Base-by-base conservation (phyloP, 1,140 invertebrate species). In the Papilio polyxenes region DNA sequence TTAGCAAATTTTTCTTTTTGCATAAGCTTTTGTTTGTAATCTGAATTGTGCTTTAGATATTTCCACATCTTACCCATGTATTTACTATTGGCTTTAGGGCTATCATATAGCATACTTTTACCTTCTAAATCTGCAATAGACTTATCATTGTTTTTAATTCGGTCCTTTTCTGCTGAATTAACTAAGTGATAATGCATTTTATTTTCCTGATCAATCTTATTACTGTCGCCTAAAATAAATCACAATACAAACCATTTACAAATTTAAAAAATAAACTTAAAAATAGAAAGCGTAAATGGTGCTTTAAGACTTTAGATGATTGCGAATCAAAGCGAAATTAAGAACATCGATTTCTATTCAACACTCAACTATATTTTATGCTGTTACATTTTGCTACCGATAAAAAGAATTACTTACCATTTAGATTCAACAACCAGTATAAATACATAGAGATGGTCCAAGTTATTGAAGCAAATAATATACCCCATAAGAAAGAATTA, bases 401-500 rank as follows among this genome's bases (percentile, higher is more conserved):
- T 17, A 80, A 40, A 4, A 6, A 51, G 75, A 40, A 81, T 6
- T 53, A 91, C 91, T 93, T 87, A 93, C 91, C 90, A 83, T 86
- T 92, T 82, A 90, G 85, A 75, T 91, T 94, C 17, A 94, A 81
- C 44, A 93, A 83, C 93, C 93, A 95, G 83, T 94, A 95, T 20
- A 95, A 85, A 81, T 95, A 95, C 20, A 95, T 82, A 0, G 92
- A 92, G 20, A 94, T 82, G 69, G 86, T 91, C 94, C 94, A 95
- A 62, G 94, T 94, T 15, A 90, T 87, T 13, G 92, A 94, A 2
- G 93, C 94, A 84, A 92, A 89, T 23, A 94, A 78, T 48, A 94
- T 92, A 0, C 93, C 93, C 89, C 90, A 92, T 7, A 93, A 82
- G 84, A 95, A 95, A 0, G 92, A 93, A 86, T 93, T 92, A 48